These are phyloP conservation scores for Cygnus buccinator DNA, from an alignment of 2,113 vertebrate genomes.

Conservation along the genomic window DNA sequence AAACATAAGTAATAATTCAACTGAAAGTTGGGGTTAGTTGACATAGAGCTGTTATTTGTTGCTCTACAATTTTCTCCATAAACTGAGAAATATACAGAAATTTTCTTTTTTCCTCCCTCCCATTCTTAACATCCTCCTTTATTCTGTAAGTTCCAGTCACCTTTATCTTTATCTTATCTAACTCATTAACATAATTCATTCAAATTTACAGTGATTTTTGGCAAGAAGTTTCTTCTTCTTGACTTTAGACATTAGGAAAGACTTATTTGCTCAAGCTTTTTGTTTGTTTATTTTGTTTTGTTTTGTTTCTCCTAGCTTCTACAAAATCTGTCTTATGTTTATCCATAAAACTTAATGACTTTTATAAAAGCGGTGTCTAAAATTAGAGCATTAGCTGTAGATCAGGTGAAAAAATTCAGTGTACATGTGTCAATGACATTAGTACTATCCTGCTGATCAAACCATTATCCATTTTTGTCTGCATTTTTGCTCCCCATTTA, in stretches of 20 bases:
- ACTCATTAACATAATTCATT: background rate
- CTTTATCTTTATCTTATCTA: background rate
- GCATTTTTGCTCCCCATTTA: background rate
- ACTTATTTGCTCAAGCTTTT: background rate
- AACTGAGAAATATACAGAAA: background rate
- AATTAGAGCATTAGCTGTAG: background rate
- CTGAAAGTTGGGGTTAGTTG: background rate
- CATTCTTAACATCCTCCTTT: background rate
- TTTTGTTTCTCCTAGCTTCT: background rate
- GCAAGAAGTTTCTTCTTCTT: background rate
- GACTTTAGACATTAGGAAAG: background rate
- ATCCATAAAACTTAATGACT: background rate
- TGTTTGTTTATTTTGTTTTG: background rate
- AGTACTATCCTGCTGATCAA: background rate
- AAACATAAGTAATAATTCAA: background rate
- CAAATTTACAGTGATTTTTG: background rate
- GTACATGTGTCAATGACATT: background rate
- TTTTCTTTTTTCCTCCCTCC: background rate
- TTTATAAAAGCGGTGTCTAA: background rate
- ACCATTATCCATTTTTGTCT: background rate
- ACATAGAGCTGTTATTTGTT: background rate
- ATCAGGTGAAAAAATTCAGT: background rate
- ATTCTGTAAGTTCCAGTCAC: background rate
- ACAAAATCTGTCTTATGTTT: background rate
- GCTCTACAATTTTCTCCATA: background rate